Evolutionary conservation across 2,797 vertebrate genomes (phyloP).

Genomic region (Sebastes iracundus): DNA sequence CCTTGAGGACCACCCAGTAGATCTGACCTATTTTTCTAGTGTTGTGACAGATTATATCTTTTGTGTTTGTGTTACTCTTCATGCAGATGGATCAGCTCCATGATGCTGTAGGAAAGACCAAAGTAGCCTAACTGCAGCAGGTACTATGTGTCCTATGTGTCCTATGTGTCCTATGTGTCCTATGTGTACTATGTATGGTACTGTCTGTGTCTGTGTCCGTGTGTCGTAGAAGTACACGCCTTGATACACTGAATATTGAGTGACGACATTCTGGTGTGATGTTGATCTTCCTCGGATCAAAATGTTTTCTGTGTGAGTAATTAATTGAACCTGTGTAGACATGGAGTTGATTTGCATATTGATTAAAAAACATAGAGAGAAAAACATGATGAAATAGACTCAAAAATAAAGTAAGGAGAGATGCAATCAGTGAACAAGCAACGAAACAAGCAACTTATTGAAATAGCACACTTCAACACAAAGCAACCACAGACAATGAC

Average conservation of each 20-base stretch:
- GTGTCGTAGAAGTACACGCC: background rate
- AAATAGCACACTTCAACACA: background rate
- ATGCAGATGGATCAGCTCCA: background rate
- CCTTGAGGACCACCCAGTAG: conserved; percentile 19
- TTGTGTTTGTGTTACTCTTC: background rate
- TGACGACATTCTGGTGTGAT: background rate
- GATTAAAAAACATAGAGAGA: background rate
- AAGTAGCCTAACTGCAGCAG: background rate
- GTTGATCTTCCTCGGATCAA: background rate
- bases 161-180: background rate
- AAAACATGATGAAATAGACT: background rate
- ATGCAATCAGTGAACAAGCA: background rate
- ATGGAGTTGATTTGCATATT: background rate
- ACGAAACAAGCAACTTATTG: background rate
- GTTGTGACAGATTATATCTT: conserved; percentile 2
- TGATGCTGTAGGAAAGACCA: background rate
- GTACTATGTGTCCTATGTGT: background rate
- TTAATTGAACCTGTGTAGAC: background rate
- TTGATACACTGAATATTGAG: background rate
- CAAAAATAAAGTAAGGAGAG: background rate
- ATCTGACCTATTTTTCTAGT: background rate
- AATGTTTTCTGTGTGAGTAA: background rate
- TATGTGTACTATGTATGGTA: background rate
- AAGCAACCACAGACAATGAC: background rate
- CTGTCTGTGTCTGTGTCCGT: background rate